Evolutionary conservation across 2,888 invertebrate genomes (phyloP).

Genomic region (Pyrrhosoma nymphula): DNA sequence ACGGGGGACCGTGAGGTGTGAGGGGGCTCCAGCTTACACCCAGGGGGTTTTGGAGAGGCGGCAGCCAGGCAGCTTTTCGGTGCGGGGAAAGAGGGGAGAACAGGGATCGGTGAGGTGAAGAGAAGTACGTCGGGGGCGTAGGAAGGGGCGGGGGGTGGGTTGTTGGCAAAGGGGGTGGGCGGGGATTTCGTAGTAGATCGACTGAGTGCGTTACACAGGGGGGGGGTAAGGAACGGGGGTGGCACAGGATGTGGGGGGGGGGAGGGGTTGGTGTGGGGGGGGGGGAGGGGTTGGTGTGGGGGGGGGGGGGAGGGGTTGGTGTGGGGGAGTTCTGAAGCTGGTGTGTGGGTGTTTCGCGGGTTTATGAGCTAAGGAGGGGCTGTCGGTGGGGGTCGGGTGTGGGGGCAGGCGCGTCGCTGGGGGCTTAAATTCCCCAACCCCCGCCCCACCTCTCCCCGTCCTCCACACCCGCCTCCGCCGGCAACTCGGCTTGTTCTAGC

Average conservation of each 20-base stretch:
- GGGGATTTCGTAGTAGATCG: background rate
- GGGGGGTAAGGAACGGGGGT: background rate
- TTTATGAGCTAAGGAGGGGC: slow-evolving; percentile 7
- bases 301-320: background rate
- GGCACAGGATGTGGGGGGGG: background rate
- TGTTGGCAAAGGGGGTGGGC: too few relatives aligned
- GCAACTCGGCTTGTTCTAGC: slow-evolving; percentile 2
- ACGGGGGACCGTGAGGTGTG: slow-evolving; percentile 44
- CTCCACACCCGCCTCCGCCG: background rate
- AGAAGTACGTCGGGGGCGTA: background rate
- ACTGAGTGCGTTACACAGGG: background rate
- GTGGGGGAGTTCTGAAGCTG: background rate
- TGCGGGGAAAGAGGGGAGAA: background rate
- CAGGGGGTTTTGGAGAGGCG: slow-evolving; percentile 27
- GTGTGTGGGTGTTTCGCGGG: background rate
- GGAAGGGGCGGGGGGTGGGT: background rate
- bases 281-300: background rate
- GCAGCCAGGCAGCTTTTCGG: background rate
- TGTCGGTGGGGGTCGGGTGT: background rate
- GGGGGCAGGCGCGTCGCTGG: background rate
- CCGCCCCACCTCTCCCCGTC: background rate
- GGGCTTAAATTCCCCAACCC: slow-evolving; percentile 25
- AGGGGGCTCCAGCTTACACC: background rate
- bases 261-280: background rate
- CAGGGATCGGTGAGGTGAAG: background rate